A percentile compares a stretch with the other conserved stretches of the same genome.
These are phyloP conservation scores for Halichoerus grypus DNA, from an alignment of 2,113 vertebrate genomes.

Conservation along the genomic window DNA sequence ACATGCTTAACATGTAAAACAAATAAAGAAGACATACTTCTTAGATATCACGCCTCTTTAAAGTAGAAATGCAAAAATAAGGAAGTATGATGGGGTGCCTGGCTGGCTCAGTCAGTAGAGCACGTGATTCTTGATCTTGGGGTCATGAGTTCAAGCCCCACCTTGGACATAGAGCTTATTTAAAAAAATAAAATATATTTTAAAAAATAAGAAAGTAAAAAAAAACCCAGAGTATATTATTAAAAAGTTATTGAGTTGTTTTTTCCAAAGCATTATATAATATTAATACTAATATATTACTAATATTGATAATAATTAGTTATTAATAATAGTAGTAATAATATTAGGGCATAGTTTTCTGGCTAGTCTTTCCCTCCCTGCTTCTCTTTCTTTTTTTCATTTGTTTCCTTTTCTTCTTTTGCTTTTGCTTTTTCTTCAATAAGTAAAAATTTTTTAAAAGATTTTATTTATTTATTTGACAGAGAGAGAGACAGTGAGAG, in stretches of 20 bases:
- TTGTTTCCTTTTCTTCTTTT: neutral
- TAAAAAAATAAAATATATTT: neutral
- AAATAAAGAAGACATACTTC: neutral
- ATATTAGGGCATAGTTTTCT: neutral
- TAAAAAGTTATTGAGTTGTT: slow-evolving; percentile 15
- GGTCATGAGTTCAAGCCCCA: neutral
- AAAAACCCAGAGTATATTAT: neutral
- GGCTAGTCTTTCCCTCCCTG: neutral
- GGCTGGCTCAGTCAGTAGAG: neutral
- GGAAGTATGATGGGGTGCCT: neutral
- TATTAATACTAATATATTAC: neutral
- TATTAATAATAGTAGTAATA: neutral
- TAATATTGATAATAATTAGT: neutral
- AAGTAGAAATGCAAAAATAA: slow-evolving; percentile 46
- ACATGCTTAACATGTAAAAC: neutral
- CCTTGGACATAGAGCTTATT: neutral
- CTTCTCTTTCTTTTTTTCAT: neutral
- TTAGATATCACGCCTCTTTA: neutral
- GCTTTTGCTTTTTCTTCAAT: slow-evolving; percentile 1
- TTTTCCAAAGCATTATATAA: neutral
- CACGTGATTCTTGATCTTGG: neutral
- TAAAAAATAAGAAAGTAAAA: slow-evolving; percentile 11
- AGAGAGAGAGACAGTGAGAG: no score
- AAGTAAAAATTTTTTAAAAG: neutral
- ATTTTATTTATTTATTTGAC: no score